Percentiles rank a stretch among this genome's conserved stretches.
Evolutionary conservation across 92 coral and sea anemone genomes (phyloP).

Genomic region (Phenganax subtilis): DNA sequence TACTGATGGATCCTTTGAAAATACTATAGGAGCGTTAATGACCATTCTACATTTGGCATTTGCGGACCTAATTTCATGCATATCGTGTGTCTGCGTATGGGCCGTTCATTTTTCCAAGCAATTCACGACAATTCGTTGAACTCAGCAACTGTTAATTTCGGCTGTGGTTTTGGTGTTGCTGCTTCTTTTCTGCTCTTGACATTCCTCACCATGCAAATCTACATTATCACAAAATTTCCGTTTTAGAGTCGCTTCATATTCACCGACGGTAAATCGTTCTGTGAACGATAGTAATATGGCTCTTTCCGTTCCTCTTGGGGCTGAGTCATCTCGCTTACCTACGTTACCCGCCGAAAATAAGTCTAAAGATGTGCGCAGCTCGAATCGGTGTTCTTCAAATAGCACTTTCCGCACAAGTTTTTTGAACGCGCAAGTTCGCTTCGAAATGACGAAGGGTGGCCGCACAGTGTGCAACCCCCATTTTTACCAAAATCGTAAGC

Average conservation of each 20-base stretch:
- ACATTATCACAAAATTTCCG: conserved; percentile 34
- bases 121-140: not conserved
- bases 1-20: conserved; percentile 11
- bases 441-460: conserved; percentile 9
- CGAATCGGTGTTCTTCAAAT: conserved; percentile 21
- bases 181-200: conserved; percentile 23
- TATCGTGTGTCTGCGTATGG: not conserved
- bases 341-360: not conserved
- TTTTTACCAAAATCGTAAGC: conserved; percentile 2
- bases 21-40: conserved; percentile 33
- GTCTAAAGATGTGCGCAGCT: not conserved
- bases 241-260: conserved; percentile 18
- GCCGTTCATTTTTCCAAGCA: not conserved
- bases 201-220: conserved; percentile 23
- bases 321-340: not conserved
- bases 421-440: not conserved
- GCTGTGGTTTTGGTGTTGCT: not conserved
- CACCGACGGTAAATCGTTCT: conserved; percentile 49
- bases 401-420: not conserved
- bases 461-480: not conserved
- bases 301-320: conserved; percentile 53
- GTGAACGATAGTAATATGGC: conserved; percentile 67
- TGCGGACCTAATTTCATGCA: conserved; percentile 26
- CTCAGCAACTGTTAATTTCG: not conserved
- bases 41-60: conserved; percentile 20